phyloP scores from a whole-genome alignment of 1,140 invertebrate genomes.

The Drosophila tristis region DNA sequence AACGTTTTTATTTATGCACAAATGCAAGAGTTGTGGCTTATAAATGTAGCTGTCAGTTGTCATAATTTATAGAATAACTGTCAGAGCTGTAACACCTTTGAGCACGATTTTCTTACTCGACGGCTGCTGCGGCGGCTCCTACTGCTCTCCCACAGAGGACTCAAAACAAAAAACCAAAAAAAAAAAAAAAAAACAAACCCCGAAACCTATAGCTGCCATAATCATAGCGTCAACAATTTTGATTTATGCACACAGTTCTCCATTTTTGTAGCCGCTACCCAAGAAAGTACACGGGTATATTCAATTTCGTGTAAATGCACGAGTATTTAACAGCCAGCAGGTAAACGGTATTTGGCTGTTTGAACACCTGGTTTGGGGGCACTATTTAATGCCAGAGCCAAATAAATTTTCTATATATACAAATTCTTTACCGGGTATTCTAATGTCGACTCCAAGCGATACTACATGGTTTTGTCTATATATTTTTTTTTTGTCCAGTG shows the following conservation, averaged over 20 bases:
- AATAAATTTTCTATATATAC: too few relatives aligned
- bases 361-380: too few relatives aligned
- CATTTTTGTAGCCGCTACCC: constrained; percentile 36
- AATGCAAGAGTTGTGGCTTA: constrained; percentile 78
- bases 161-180: constrained; percentile 12
- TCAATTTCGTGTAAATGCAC: too few relatives aligned
- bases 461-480: constrained; percentile 37
- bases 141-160: constrained; percentile 44
- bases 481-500: constrained; percentile 50
- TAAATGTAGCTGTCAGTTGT: constrained; percentile 82
- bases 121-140: constrained; percentile 13
- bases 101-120: constrained; percentile 65
- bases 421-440: too few relatives aligned
- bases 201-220: constrained; percentile 68
- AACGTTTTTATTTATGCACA: constrained; percentile 69
- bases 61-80: constrained; percentile 82
- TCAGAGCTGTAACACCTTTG: constrained; percentile 74
- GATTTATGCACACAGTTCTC: constrained; percentile 68
- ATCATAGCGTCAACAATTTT: constrained; percentile 80
- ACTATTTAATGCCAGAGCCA: too few relatives aligned
- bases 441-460: too few relatives aligned
- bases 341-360: too few relatives aligned
- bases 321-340: too few relatives aligned
- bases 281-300: too few relatives aligned
- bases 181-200: constrained; percentile 10